These are phyloP conservation scores for Pseudoips prasinana DNA, from an alignment of 2,888 invertebrate species.

Conservation along the genomic window DNA sequence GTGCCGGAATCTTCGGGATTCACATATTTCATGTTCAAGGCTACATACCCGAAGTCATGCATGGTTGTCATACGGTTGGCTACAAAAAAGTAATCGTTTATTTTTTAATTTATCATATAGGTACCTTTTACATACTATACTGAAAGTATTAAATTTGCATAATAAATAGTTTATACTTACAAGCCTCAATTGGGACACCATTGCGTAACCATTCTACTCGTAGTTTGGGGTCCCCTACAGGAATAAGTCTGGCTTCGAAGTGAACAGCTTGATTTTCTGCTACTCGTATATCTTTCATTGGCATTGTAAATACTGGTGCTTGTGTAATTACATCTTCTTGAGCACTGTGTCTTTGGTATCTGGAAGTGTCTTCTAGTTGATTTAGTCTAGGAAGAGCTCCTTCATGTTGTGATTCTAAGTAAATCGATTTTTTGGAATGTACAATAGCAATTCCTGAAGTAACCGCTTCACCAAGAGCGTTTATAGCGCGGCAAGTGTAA, in stretches of 20 bases:
- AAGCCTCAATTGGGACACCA: slow-evolving; percentile 94
- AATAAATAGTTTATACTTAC: slow-evolving; percentile 75
- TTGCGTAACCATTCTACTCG: slow-evolving; percentile 96
- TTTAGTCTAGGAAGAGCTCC: slow-evolving; percentile 90
- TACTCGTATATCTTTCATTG: slow-evolving; percentile 91
- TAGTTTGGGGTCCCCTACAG: slow-evolving; percentile 96
- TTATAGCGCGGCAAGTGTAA: slow-evolving; percentile 96
- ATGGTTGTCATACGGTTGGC: slow-evolving; percentile 96
- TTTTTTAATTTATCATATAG: too few species aligned
- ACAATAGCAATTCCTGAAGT: slow-evolving; percentile 94
- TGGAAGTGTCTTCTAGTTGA: slow-evolving; percentile 90
- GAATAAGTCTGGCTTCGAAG: slow-evolving; percentile 96
- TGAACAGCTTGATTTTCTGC: slow-evolving; percentile 96
- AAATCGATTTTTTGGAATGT: slow-evolving; percentile 92
- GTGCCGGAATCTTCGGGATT: slow-evolving; percentile 98
- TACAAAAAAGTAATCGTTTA: slow-evolving; percentile 52
- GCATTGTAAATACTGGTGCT: slow-evolving; percentile 96
- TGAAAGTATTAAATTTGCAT: too few species aligned
- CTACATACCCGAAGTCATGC: slow-evolving; percentile 99
- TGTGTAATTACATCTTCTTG: slow-evolving; percentile 92
- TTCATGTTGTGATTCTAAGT: slow-evolving; percentile 93
- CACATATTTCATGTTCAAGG: slow-evolving; percentile 95
- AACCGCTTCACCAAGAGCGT: slow-evolving; percentile 95
- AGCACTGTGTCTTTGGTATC: slow-evolving; percentile 86
- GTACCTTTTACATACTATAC: too few species aligned